Conservation (phyloP, 2,113 vertebrate species). For the Dromas ardeola region DNA sequence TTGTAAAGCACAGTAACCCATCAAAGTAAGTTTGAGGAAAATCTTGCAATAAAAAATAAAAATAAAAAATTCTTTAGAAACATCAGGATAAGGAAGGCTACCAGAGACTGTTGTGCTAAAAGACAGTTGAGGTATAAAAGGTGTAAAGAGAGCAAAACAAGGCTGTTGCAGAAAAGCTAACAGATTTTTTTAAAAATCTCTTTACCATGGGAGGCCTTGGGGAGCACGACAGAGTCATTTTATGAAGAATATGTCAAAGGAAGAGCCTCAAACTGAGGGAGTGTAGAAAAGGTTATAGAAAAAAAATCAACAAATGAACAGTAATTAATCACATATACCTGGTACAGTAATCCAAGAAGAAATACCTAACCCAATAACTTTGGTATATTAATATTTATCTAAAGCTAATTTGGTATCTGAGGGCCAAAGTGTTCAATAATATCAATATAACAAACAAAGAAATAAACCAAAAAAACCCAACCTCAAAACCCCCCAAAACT, state of each 20-base stretch:
- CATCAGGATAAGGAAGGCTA: neutral
- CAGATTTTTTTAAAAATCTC: neutral
- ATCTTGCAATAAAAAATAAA: neutral
- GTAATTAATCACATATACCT: neutral
- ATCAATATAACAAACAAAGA: neutral
- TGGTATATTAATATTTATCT: neutral
- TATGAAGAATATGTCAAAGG: neutral
- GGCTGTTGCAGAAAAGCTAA: neutral
- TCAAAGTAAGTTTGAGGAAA: neutral
- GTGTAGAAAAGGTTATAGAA: neutral
- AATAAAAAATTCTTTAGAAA: neutral
- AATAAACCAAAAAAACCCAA: neutral
- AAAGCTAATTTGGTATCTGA: neutral
- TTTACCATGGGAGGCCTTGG: neutral
- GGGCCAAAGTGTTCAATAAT: neutral
- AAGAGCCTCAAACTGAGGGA: neutral
- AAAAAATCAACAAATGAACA: neutral
- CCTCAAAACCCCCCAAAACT: neutral
- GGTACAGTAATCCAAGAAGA: neutral
- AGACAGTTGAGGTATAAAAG: neutral
- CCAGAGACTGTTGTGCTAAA: neutral
- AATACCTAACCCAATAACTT: neutral
- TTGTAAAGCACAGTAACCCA: neutral
- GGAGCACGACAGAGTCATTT: neutral
- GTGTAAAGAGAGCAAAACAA: neutral